Percentiles rank a stretch among this genome's conserved stretches.
phyloP scores from a whole-genome alignment of 2,888 invertebrate species.

The Drosophila quasianomalipes region DNA sequence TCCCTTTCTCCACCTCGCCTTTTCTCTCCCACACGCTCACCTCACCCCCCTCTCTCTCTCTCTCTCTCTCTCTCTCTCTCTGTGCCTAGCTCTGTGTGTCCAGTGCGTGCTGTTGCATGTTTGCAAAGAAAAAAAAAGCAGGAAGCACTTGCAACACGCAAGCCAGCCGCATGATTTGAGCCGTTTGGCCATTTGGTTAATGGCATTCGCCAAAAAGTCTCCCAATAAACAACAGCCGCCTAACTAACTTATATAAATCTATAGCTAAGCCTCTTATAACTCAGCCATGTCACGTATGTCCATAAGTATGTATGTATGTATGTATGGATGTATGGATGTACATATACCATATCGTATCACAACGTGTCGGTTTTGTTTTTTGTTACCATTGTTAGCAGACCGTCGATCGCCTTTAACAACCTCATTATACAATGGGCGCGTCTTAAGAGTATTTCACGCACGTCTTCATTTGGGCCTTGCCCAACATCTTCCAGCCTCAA shows the following conservation, averaged over 20 bases:
- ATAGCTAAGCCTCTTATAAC: slow-evolving; percentile 50
- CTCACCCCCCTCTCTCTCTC: background rate
- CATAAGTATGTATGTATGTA: background rate
- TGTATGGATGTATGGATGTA: too few species aligned
- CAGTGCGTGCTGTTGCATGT: slow-evolving; percentile 65
- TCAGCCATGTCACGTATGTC: slow-evolving; percentile 62
- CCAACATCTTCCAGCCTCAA: slow-evolving; percentile 33
- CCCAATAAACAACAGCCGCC: slow-evolving; percentile 12
- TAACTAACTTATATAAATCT: slow-evolving; percentile 66
- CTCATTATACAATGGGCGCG: slow-evolving; percentile 48
- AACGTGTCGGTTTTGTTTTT: slow-evolving; percentile 7
- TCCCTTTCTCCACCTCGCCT: slow-evolving; percentile 12
- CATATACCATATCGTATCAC: background rate
- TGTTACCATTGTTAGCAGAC: slow-evolving; percentile 18
- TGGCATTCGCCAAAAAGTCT: slow-evolving; percentile 64
- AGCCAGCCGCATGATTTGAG: slow-evolving; percentile 62
- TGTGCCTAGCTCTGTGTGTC: slow-evolving; percentile 17
- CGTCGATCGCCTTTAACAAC: slow-evolving; percentile 10
- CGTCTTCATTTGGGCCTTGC: slow-evolving; percentile 41
- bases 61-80: background rate
- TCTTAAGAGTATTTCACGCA: slow-evolving; percentile 37
- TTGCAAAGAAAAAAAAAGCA: slow-evolving; percentile 65
- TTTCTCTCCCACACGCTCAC: background rate
- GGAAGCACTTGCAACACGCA: slow-evolving; percentile 79
- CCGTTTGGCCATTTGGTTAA: slow-evolving; percentile 64